phyloP scores from a whole-genome alignment of 37 sponge, comb jelly and placozoan genomes.

The Oscarella lobularis region DNA sequence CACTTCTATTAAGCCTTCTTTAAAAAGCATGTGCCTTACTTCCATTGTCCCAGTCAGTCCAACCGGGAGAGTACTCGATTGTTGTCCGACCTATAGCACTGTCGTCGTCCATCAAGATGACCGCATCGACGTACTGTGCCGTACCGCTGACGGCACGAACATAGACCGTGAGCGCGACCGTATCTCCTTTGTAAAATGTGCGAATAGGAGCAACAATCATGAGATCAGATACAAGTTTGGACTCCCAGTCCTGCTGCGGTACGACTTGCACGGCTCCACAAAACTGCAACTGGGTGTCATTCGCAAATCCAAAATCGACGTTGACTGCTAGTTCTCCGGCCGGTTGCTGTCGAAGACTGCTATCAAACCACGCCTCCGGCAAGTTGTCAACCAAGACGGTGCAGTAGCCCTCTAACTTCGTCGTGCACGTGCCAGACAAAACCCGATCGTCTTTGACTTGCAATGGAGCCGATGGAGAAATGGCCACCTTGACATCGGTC shows the following conservation, averaged over 20 bases:
- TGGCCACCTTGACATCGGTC: neutral
- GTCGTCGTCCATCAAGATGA: neutral
- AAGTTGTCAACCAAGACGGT: neutral
- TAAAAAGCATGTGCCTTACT: neutral
- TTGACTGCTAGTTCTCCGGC: neutral
- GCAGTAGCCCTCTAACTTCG: neutral
- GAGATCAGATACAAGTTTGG: neutral
- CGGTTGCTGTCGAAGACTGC: neutral
- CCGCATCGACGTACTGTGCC: neutral
- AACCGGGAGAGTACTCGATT: neutral
- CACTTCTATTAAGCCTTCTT: too few relatives aligned
- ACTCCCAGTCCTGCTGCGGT: conserved; percentile 1
- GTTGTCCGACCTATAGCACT: neutral
- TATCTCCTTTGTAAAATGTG: neutral
- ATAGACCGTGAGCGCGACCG: neutral
- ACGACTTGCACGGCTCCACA: neutral
- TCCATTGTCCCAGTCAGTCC: neutral
- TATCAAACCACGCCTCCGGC: neutral
- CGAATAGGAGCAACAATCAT: neutral
- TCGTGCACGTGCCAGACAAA: neutral
- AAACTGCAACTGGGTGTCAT: neutral
- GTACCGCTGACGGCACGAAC: neutral
- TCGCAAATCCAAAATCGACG: neutral
- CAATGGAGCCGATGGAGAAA: neutral
- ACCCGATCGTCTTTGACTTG: neutral